Percentiles rank a stretch among this genome's conserved stretches.
These are phyloP conservation scores for Apamea epomidion DNA, from an alignment of 2,888 invertebrate species.

Conservation along the genomic window DNA sequence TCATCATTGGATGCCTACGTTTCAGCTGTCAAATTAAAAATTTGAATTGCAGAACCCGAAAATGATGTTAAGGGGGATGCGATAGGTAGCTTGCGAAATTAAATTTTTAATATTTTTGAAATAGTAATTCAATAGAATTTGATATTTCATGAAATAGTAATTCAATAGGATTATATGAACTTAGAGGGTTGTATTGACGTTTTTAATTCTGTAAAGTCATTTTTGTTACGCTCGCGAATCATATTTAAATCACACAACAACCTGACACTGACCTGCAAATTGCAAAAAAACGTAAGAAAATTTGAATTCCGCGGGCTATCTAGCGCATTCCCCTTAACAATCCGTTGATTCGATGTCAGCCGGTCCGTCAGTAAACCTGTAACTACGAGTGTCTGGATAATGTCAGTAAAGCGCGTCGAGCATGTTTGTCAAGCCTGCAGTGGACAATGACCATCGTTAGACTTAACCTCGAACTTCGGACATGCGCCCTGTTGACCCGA, in stretches of 20 bases:
- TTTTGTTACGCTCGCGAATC: neutral
- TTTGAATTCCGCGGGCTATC: neutral
- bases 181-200: neutral
- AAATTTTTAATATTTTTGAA: too few species aligned
- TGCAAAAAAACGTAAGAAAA: neutral
- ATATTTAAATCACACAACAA: neutral
- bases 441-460: constrained; percentile 84
- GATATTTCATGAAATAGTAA: too few species aligned
- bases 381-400: constrained; percentile 7
- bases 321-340: neutral
- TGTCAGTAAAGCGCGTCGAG: constrained; percentile 37
- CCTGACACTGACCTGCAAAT: neutral
- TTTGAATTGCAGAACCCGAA: constrained; percentile 7
- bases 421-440: constrained; percentile 65
- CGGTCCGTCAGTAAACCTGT: constrained; percentile 24
- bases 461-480: constrained; percentile 56
- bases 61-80: neutral
- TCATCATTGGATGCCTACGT: neutral
- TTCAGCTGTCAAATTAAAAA: constrained; percentile 45
- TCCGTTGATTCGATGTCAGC: constrained; percentile 23
- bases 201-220: neutral
- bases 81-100: too few species aligned
- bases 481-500: constrained; percentile 74
- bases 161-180: neutral
- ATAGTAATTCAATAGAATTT: too few species aligned